phyloP scores from a whole-genome alignment of 2,888 invertebrate species.

The Dichetophora obliterata region DNA sequence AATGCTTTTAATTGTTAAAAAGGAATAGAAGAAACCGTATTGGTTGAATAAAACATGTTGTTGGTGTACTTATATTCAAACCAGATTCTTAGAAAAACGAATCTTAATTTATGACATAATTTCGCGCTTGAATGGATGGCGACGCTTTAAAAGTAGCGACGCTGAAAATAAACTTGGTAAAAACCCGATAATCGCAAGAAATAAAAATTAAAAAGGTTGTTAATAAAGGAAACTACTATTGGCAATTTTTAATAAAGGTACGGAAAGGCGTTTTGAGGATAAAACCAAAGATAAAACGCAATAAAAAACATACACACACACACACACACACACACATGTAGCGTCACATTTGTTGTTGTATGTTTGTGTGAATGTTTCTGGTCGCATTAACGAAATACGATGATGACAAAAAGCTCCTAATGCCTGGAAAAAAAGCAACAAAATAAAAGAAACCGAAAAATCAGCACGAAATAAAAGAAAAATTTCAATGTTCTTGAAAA shows the following conservation, averaged over 20 bases:
- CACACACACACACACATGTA: not conserved
- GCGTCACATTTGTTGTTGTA: not conserved
- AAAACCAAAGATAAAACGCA: constrained; percentile 15
- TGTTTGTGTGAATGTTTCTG: constrained; percentile 2
- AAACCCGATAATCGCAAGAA: not conserved
- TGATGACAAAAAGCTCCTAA: constrained; percentile 29
- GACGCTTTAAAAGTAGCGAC: not conserved
- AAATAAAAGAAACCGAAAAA: not conserved
- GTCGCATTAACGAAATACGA: constrained; percentile 6
- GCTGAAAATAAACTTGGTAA: not conserved
- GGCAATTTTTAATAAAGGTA: not conserved
- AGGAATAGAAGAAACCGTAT: not conserved
- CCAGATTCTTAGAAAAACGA: constrained; percentile 12
- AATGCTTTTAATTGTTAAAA: not conserved
- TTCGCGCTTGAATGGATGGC: not conserved
- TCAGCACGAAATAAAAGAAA: not conserved
- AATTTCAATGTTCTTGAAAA: not conserved
- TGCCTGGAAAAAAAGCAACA: constrained; percentile 2
- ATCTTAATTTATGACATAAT: constrained; percentile 33
- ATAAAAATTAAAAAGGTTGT: not conserved
- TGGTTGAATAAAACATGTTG: constrained; percentile 6
- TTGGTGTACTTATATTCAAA: too few relatives aligned
- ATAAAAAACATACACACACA: constrained; percentile 14
- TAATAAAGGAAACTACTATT: not conserved
- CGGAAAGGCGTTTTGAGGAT: constrained; percentile 27